Base-by-base conservation (phyloP, 2,113 vertebrate species). In the Pluvialis apricaria region DNA sequence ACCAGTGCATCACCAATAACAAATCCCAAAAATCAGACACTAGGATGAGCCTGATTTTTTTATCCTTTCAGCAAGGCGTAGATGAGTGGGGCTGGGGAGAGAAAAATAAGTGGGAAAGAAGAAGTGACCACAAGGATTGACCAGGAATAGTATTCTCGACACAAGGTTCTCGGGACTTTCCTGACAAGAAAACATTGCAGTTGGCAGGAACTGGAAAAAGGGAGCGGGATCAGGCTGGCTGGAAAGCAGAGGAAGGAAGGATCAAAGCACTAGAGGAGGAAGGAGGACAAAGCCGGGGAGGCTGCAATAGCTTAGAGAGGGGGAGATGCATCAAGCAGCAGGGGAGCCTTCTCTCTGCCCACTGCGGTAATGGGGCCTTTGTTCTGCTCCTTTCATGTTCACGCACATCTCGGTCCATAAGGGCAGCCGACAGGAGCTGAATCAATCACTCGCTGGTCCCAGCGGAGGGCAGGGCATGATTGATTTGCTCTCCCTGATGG, bases 361-460 rank as follows among this genome's bases (percentile, higher is more conserved):
- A 55, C 72, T 76, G 82, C 6, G 1, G 95, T 95, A 96, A 95
- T 96, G 90, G 95, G 86, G 95, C 52, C 92, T 97, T 97, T 97
- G 96, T 97, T 96, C 96, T 86, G 76, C 86, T 94, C 90, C 96
- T 96, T 97, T 96, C 90, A 97, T 96, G 95, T 96, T 87, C 92
- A 6, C 2, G 55, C 76, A 92, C 85, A 96, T 77, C 92, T 86
- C 14, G 2, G 92, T 83, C 94, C 86, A 45, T 73, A 91, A 93
- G 96, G 95, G 73, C 94, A 85, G 87, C 66, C 19, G 58, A 94
- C 91, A 69, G 91, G 70, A 96, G 91, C 90, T 79, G 92, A 96
- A 97, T 96, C 96, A 97, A 96, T 96, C 96, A 96, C 85, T 77
- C 18, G 2, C 68, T 44, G 82, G 76, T 92, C 95, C 88, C 95